phyloP scores from a whole-genome alignment of 2,888 invertebrate genomes.

The Phorcus lineatus region DNA sequence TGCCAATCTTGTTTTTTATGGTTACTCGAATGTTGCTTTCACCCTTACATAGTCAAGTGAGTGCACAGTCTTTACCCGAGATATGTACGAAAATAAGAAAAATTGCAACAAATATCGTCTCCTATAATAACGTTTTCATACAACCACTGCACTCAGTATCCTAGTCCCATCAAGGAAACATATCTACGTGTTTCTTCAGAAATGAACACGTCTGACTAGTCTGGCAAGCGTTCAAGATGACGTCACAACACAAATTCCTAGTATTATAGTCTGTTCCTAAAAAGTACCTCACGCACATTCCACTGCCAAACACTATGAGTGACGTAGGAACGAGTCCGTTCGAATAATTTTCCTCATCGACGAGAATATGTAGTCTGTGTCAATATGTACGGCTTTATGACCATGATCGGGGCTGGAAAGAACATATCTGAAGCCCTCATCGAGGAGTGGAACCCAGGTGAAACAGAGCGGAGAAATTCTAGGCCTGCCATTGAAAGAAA shows the following conservation, averaged over 20 bases:
- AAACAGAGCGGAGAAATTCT: too few species aligned
- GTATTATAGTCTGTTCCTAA: neutral
- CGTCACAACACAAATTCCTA: constrained; percentile 5
- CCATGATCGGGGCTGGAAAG: neutral
- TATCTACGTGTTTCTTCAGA: neutral
- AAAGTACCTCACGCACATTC: neutral
- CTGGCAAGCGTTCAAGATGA: neutral
- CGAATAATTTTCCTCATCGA: neutral
- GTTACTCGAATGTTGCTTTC: too few species aligned
- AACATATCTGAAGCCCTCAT: neutral
- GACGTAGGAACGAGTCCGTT: neutral
- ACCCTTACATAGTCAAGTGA: too few species aligned
- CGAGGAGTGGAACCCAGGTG: neutral
- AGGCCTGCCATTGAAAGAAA: too few species aligned
- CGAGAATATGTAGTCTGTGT: neutral
- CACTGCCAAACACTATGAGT: neutral
- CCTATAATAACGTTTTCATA: too few species aligned
- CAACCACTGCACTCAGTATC: too few species aligned
- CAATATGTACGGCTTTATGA: neutral
- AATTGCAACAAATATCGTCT: too few species aligned
- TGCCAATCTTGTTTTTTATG: too few species aligned
- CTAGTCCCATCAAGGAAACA: too few species aligned
- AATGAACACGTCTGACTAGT: neutral
- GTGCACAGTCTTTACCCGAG: too few species aligned
- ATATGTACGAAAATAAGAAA: too few species aligned